Conservation (phyloP, 2,797 vertebrate species). For the Pipistrellus kuhlii region DNA sequence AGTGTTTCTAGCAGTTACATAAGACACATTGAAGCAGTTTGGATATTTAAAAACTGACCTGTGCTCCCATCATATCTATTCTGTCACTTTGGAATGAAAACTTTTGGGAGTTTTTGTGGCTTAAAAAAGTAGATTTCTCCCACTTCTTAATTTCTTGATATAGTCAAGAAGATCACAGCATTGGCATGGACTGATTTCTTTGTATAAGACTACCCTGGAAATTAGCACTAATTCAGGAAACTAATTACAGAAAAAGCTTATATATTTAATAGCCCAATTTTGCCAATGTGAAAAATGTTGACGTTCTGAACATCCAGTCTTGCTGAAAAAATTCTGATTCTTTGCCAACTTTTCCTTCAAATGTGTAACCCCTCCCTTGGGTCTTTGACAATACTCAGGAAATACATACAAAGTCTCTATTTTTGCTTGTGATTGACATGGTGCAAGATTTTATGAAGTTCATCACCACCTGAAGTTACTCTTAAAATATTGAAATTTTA, state of each 20-base stretch:
- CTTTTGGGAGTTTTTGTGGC: not conserved
- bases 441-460: not conserved
- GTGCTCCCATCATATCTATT: not conserved
- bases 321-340: constrained; percentile 24
- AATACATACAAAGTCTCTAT: not conserved
- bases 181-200: not conserved
- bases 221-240: constrained; percentile 20
- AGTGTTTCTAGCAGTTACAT: not conserved
- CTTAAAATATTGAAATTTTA: constrained; percentile 53
- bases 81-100: not conserved
- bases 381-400: not conserved
- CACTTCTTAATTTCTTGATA: not conserved
- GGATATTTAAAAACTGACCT: constrained; percentile 24
- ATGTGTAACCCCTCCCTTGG: not conserved
- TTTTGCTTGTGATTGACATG: not conserved
- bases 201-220: not conserved
- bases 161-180: not conserved
- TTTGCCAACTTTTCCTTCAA: not conserved
- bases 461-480: constrained; percentile 3
- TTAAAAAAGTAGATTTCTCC: not conserved
- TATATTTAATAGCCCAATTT: not conserved
- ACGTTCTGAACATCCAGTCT: not conserved
- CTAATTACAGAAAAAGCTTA: not conserved
- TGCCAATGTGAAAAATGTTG: not conserved
- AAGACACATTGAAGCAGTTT: not conserved